These are phyloP conservation scores for Zosterops japonicus DNA, from an alignment of 2,113 vertebrate species.

Conservation along the genomic window DNA sequence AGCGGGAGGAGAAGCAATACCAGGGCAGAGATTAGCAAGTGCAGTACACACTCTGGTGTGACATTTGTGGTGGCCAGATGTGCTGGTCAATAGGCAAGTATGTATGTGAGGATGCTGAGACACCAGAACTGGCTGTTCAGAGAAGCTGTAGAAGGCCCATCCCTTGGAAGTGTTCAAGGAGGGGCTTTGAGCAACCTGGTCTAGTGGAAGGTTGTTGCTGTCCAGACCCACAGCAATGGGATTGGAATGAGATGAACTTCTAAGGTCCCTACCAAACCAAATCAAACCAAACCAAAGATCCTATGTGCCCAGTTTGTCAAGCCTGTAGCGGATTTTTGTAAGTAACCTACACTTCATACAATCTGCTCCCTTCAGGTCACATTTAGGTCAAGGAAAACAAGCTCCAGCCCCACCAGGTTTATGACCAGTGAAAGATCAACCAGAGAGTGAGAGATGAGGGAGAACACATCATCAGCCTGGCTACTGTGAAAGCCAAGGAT, in stretches of 20 bases:
- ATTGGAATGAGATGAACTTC: neutral
- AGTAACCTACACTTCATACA: neutral
- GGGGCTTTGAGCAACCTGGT: neutral
- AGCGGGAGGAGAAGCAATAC: neutral
- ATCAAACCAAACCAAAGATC: neutral
- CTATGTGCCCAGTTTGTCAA: neutral
- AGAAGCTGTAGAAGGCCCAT: neutral
- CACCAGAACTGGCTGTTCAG: neutral
- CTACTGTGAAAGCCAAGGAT: neutral
- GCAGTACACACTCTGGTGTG: neutral
- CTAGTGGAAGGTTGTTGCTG: neutral
- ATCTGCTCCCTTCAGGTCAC: neutral
- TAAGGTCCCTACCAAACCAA: too few species aligned
- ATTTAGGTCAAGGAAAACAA: neutral
- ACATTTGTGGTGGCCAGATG: too few species aligned
- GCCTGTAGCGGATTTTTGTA: neutral
- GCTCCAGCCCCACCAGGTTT: fast-evolving
- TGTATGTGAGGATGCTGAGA: neutral
- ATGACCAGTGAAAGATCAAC: neutral
- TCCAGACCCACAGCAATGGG: fast-evolving
- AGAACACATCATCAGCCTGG: neutral
- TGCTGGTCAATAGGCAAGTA: neutral
- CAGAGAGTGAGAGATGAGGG: neutral
- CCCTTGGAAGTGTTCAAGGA: neutral
- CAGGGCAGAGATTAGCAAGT: neutral